Conservation (phyloP, 2,113 vertebrate species). For the Pithys albifrons region DNA sequence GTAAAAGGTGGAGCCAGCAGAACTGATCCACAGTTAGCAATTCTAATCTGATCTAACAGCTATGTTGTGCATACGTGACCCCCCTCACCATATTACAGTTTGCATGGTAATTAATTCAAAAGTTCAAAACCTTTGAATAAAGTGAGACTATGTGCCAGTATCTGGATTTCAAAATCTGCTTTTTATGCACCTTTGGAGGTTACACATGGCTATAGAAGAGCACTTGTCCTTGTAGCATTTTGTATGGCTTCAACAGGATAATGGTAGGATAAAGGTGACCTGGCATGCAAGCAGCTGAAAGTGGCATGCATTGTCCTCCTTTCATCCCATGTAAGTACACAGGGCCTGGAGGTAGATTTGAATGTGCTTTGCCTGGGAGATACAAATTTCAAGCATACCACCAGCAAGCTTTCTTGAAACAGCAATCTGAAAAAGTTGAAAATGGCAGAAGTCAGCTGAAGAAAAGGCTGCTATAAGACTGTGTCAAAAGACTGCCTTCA, state of each 20-base stretch:
- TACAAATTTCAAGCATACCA: not conserved
- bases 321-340: not conserved
- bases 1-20: not conserved
- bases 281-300: too few relatives aligned
- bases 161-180: not conserved
- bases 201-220: fast-evolving
- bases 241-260: not conserved
- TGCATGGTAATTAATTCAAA: not conserved
- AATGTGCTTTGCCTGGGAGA: not conserved
- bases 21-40: not conserved
- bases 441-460: not conserved
- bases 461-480: fast-evolving
- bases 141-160: not conserved
- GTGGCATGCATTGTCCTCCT: not conserved
- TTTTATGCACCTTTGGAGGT: too few relatives aligned
- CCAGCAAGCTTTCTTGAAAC: not conserved
- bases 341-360: not conserved
- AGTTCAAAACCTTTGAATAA: not conserved
- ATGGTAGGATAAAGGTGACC: not conserved
- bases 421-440: not conserved
- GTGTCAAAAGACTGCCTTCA: not conserved
- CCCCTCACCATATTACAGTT: not conserved
- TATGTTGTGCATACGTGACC: fast-evolving
- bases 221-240: not conserved
- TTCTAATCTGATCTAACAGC: not conserved